These are phyloP conservation scores for Orthosia cruda DNA, from an alignment of 2,888 invertebrate genomes.

Conservation along the genomic window DNA sequence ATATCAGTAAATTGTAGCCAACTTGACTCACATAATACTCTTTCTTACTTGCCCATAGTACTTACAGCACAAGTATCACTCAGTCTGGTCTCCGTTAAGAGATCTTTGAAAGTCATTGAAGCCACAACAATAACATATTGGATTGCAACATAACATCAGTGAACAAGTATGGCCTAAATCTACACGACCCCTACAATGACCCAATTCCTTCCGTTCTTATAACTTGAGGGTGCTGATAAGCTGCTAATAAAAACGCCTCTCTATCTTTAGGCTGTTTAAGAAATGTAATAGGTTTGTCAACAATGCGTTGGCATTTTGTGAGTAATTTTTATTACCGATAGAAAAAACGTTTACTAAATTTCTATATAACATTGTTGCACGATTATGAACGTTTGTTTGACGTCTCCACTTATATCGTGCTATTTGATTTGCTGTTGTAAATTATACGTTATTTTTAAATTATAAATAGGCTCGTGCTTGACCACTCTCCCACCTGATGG, in stretches of 20 bases:
- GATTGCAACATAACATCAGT: slow-evolving; percentile 60
- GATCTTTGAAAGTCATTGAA: slow-evolving; percentile 42
- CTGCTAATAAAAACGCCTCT: slow-evolving; percentile 24
- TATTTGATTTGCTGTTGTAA: no score
- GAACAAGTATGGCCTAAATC: slow-evolving; percentile 58
- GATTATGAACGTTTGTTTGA: no score
- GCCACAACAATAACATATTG: slow-evolving; percentile 56
- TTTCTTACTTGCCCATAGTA: neutral
- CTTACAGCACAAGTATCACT: slow-evolving; percentile 40
- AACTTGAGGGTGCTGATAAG: slow-evolving; percentile 45
- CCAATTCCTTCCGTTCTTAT: slow-evolving; percentile 53
- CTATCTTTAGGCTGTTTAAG: slow-evolving; percentile 16
- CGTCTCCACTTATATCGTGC: no score
- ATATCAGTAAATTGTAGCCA: neutral
- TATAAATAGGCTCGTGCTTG: no score
- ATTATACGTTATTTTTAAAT: no score
- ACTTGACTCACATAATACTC: neutral
- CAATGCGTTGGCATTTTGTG: neutral
- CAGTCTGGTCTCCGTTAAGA: slow-evolving; percentile 44
- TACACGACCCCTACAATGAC: slow-evolving; percentile 55
- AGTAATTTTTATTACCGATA: no score
- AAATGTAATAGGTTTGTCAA: slow-evolving; percentile 21
- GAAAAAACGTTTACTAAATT: neutral
- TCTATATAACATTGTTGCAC: no score
- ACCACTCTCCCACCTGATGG: no score